phyloP scores from a whole-genome alignment of 2,888 invertebrate species.

The Apamea epomidion region DNA sequence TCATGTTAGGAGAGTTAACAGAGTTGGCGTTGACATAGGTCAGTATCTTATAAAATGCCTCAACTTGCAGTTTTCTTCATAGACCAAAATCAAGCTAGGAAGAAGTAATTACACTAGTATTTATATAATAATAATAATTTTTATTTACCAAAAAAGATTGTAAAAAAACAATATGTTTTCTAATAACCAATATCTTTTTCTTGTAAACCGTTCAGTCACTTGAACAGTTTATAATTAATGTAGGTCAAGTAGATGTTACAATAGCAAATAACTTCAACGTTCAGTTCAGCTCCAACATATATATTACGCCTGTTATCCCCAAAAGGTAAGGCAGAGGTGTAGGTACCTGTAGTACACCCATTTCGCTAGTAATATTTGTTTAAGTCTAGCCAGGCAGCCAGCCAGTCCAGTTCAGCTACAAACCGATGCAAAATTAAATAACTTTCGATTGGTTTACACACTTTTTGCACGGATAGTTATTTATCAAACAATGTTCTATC shows the following conservation, averaged over 20 bases:
- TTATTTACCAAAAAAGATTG: too few species aligned
- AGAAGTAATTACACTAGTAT: neutral
- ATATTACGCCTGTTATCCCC: neutral
- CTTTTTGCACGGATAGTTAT: neutral
- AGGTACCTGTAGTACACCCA: neutral
- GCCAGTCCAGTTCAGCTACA: neutral
- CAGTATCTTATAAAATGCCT: slow-evolving; percentile 6
- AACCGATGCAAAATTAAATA: neutral
- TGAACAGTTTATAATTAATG: neutral
- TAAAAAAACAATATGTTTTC: too few species aligned
- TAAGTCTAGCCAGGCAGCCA: neutral
- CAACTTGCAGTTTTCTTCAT: neutral
- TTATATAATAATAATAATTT: too few species aligned
- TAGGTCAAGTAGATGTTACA: slow-evolving; percentile 5
- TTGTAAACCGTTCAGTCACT: neutral
- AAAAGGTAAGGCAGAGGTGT: too few species aligned
- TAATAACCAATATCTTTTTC: neutral
- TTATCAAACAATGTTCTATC: neutral
- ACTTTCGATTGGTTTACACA: neutral
- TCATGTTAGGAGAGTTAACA: too few species aligned
- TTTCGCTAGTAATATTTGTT: too few species aligned
- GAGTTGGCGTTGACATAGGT: slow-evolving; percentile 18
- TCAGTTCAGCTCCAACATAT: neutral
- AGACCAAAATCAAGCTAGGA: too few species aligned
- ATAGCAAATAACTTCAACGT: neutral